Evolutionary conservation across 2,113 vertebrate genomes (phyloP).

Genomic region (Anguilla japonica): DNA sequence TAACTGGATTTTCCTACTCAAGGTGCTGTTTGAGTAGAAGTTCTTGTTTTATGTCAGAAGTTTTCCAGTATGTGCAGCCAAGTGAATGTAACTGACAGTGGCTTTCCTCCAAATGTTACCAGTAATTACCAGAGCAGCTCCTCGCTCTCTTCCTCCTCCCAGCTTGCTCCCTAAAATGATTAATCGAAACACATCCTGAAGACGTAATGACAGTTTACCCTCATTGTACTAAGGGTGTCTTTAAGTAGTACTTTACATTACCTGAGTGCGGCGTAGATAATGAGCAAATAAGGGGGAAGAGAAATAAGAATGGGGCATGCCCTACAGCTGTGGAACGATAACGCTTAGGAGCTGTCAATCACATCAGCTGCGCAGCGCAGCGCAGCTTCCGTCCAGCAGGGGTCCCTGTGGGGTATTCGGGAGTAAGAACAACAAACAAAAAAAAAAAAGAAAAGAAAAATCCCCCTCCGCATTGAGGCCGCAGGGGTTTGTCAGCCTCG

Average conservation of each 20-base stretch:
- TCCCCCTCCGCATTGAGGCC: not conserved
- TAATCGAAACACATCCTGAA: not conserved
- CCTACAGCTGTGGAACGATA: not conserved
- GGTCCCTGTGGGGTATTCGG: not conserved
- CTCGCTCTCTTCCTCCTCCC: not conserved
- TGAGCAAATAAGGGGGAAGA: not conserved
- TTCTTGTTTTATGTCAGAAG: not conserved
- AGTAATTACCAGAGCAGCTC: not conserved
- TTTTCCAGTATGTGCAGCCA: too few relatives aligned
- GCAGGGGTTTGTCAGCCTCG: not conserved
- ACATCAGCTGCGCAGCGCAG: not conserved
- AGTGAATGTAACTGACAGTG: not conserved
- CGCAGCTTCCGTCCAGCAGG: slow-evolving; percentile 10
- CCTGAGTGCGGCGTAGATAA: not conserved
- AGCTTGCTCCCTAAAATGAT: not conserved
- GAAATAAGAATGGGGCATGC: not conserved
- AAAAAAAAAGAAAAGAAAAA: not conserved
- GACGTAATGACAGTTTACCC: not conserved
- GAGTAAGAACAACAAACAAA: not conserved
- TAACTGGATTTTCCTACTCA: not conserved
- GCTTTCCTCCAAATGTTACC: not conserved
- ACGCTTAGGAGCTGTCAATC: not conserved
- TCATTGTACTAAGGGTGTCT: not conserved
- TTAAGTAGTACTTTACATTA: not conserved
- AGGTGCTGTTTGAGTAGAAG: not conserved